These are phyloP conservation scores for Sinocyclocheilus maitianheensis DNA, from an alignment of 2,113 vertebrate species.

Conservation along the genomic window DNA sequence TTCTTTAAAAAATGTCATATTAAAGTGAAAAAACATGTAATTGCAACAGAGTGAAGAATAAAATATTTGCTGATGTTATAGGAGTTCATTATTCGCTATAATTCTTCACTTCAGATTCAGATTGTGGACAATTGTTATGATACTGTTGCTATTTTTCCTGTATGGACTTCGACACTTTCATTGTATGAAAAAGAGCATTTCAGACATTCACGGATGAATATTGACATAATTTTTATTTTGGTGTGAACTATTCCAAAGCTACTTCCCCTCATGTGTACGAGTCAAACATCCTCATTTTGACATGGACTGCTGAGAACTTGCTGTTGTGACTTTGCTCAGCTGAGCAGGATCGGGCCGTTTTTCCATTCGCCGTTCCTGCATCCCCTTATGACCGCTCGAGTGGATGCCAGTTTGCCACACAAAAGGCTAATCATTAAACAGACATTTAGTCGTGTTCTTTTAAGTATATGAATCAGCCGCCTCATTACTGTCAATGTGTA, in stretches of 20 bases:
- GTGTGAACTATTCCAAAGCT: neutral
- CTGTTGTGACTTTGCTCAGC: neutral
- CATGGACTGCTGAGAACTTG: neutral
- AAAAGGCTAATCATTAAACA: constrained; percentile 81
- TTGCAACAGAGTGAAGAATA: too few relatives aligned
- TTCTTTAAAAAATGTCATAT: too few relatives aligned
- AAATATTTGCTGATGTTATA: neutral
- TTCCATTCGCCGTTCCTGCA: neutral
- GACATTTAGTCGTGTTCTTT: constrained; percentile 76
- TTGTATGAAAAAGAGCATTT: neutral
- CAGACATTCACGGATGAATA: neutral
- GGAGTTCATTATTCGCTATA: neutral
- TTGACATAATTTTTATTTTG: neutral
- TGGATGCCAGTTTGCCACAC: constrained; percentile 63
- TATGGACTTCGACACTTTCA: neutral
- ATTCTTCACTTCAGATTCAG: too few relatives aligned
- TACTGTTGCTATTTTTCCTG: neutral
- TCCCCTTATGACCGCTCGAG: constrained; percentile 32
- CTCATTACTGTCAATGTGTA: constrained; percentile 82
- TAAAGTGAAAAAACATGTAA: too few relatives aligned
- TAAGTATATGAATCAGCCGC: constrained; percentile 80
- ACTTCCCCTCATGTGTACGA: neutral
- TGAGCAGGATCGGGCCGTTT: neutral
- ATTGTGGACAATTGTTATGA: too few relatives aligned
- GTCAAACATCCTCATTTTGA: neutral